phyloP scores from a whole-genome alignment of 1,140 invertebrate species.

The Colletes gigas region DNA sequence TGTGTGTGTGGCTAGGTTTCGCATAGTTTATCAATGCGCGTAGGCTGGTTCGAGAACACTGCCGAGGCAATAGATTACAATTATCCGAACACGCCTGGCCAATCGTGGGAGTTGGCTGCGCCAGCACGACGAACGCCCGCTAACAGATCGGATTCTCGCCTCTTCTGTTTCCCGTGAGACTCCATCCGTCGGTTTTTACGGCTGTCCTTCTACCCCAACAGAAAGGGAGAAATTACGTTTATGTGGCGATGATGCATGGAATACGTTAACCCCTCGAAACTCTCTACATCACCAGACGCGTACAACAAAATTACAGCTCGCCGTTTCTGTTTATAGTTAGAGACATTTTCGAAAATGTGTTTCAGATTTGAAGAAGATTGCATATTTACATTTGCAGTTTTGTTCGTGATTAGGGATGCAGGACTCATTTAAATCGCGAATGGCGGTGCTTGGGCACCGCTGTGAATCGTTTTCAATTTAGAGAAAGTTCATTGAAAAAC shows the following conservation, averaged over 20 bases:
- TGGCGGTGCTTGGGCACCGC: background rate
- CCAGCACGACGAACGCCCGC: conserved; percentile 37
- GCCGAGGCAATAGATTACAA: conserved; percentile 73
- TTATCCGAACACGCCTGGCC: conserved; percentile 71
- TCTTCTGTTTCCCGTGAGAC: conserved; percentile 12
- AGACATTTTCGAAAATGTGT: too few species aligned
- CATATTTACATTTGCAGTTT: too few species aligned
- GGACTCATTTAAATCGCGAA: too few species aligned
- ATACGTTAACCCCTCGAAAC: too few species aligned
- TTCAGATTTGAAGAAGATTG: too few species aligned
- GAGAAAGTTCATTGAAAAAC: background rate
- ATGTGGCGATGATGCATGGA: background rate
- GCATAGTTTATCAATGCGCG: conserved; percentile 71
- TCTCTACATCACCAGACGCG: too few species aligned
- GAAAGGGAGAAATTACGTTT: background rate
- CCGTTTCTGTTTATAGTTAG: too few species aligned
- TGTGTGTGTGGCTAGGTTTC: conserved; percentile 45
- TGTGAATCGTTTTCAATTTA: background rate
- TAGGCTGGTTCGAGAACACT: conserved; percentile 62
- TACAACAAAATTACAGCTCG: too few species aligned
- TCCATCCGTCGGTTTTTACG: background rate
- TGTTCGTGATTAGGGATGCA: too few species aligned
- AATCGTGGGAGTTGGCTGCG: conserved; percentile 66
- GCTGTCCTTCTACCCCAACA: too few species aligned
- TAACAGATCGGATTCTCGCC: conserved; percentile 46